These are phyloP conservation scores for Amitus sp. DNA, from an alignment of 2,888 invertebrate species.

Conservation along the genomic window DNA sequence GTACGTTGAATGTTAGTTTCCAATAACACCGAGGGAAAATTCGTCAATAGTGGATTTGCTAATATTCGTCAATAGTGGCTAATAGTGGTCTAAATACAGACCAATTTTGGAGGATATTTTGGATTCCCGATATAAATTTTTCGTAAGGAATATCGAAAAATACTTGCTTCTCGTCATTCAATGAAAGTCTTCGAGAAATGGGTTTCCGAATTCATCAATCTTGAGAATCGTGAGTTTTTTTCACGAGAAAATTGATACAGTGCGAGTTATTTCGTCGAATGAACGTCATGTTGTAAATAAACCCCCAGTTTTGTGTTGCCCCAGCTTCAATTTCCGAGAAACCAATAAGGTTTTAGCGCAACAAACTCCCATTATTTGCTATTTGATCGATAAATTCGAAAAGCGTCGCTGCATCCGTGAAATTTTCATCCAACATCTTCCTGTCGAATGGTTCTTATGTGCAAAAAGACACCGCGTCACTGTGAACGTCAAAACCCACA, in stretches of 20 bases:
- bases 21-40: no score
- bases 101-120: no score
- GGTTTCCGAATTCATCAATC: no score
- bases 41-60: no score
- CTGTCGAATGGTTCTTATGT: neutral
- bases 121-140: no score
- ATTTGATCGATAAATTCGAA: slow-evolving; percentile 26
- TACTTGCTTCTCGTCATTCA: no score
- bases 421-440: slow-evolving; percentile 2
- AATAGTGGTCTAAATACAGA: no score
- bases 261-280: neutral
- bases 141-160: no score
- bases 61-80: no score
- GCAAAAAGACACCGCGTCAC: neutral
- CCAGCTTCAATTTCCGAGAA: slow-evolving; percentile 28
- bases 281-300: neutral
- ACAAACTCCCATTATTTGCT: slow-evolving; percentile 20
- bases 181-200: no score
- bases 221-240: slow-evolving; percentile 9
- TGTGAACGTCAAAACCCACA: neutral
- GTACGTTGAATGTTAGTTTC: no score
- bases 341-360: slow-evolving; percentile 33
- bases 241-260: neutral
- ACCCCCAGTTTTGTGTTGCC: slow-evolving; percentile 12
- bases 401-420: neutral